Conservation (phyloP, 1,140 invertebrate species). For the Euglossa dilemma region DNA sequence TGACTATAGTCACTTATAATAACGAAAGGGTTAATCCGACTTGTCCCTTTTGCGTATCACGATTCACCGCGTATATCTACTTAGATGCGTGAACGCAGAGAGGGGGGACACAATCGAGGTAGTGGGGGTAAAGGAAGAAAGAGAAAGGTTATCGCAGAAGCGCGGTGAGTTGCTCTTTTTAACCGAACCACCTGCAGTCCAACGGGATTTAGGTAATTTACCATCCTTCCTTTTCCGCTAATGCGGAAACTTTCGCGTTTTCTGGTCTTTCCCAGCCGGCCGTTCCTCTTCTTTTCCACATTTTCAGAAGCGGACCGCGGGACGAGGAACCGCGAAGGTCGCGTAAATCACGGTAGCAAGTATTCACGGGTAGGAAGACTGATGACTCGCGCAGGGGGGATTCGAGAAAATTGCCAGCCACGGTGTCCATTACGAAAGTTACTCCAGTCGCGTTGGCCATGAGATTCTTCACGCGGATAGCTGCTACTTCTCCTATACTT, state of each 20-base stretch:
- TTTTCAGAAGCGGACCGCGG: too few species aligned
- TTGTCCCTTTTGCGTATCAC: too few species aligned
- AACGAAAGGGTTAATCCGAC: too few species aligned
- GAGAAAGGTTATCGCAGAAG: not conserved
- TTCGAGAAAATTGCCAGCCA: too few species aligned
- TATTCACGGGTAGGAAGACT: not conserved
- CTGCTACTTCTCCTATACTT: too few species aligned
- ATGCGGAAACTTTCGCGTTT: constrained; percentile 36
- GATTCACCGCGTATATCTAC: too few species aligned
- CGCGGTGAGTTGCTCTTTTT: not conserved
- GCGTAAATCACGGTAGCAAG: not conserved
- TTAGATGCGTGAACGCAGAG: too few species aligned
- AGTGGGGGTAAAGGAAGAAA: not conserved
- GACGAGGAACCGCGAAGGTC: not conserved
- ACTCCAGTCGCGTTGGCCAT: too few species aligned
- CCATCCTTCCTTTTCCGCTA: constrained; percentile 5
- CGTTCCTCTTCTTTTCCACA: not conserved
- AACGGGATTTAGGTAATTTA: constrained; percentile 38
- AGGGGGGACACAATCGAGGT: too few species aligned
- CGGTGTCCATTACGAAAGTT: too few species aligned
- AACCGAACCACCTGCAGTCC: constrained; percentile 1
- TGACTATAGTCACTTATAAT: too few species aligned
- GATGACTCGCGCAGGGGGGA: not conserved
- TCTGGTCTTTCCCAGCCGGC: not conserved
- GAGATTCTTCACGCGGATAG: too few species aligned